Base-by-base conservation (phyloP, 2,888 invertebrate genomes). In the Drosophila colorata region DNA sequence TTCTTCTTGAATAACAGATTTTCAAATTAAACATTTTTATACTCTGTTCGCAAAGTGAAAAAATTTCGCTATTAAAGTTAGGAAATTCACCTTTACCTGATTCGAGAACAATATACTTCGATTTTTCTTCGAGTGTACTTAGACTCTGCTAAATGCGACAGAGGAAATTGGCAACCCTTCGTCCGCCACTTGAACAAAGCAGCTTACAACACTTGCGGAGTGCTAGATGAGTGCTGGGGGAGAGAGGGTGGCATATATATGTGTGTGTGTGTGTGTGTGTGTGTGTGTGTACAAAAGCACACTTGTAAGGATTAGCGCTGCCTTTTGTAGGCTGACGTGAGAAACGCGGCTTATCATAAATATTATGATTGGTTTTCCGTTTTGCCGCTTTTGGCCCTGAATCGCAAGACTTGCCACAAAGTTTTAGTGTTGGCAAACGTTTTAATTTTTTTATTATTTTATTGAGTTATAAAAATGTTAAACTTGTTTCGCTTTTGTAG, bases 201-300 rank as follows among this genome's bases (percentile, higher is more conserved):
- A 59, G 89, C 88, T 89, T 89, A 87, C 78, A 89, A 70, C 80
- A 89, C 86, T 89, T 84, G 69, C 64, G 67, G 53, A 70, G 46
- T 61, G 61, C 69, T 67, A 60, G 44, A 69, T 69, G 49, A 57
- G 52, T 11, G 40, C 9, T 41, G 59, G 57, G 57, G 16, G 56
- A 33, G 41, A 25, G 9, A 14, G 23, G 40, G 33, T 13, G 38
- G 11, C 33, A 38, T 74, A 25, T 60, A 28, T 28, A 6, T 35
- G n/a, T 52, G 41, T 59, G 23, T 49, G 8, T 41, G 11, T 23
- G 18, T 55, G 20, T 52, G 44, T 44, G 14, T 52, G 23, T 44
- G 18, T 41, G 18, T 31, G 14, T 28, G 28, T 38, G 23, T n/a
- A 23, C 25, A 25, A 43, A 53, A 43, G 35, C 37, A 66, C 80